Conservation (phyloP, 2,888 invertebrate species). For the Pyrrhosoma nymphula region DNA sequence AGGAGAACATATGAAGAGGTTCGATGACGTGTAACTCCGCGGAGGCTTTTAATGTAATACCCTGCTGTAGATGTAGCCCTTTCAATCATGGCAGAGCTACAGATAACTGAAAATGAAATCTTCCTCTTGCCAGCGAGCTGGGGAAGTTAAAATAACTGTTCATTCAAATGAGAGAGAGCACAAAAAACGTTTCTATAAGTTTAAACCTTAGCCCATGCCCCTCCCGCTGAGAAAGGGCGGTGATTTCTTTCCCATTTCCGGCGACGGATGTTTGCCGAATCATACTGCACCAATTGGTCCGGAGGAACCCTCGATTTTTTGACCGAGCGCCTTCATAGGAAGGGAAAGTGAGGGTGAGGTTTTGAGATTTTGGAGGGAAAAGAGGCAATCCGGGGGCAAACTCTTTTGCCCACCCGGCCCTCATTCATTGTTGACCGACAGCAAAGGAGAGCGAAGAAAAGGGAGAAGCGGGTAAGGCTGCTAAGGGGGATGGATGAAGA, state of each 20-base stretch:
- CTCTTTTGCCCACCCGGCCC: background rate
- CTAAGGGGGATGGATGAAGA: background rate
- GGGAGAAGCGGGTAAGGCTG: background rate
- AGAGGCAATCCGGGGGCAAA: background rate
- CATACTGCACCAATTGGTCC: background rate
- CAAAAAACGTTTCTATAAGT: background rate
- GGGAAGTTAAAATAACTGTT: background rate
- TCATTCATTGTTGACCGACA: constrained; percentile 5
- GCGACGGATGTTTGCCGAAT: background rate
- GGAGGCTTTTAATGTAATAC: too few species aligned
- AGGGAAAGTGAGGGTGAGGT: background rate
- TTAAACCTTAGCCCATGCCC: background rate
- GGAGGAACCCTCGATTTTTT: background rate
- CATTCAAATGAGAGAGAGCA: background rate
- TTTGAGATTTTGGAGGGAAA: background rate
- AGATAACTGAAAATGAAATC: background rate
- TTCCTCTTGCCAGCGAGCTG: background rate
- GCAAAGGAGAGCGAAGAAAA: background rate
- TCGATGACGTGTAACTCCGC: too few species aligned
- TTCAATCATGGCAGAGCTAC: background rate
- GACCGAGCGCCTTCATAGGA: background rate
- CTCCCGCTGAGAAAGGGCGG: background rate
- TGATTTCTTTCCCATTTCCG: background rate
- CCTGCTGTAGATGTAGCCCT: too few species aligned
- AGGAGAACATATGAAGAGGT: too few species aligned